These are phyloP conservation scores for Acrocyrtus sp. DNA, from an alignment of 2,888 invertebrate species.

Conservation along the genomic window DNA sequence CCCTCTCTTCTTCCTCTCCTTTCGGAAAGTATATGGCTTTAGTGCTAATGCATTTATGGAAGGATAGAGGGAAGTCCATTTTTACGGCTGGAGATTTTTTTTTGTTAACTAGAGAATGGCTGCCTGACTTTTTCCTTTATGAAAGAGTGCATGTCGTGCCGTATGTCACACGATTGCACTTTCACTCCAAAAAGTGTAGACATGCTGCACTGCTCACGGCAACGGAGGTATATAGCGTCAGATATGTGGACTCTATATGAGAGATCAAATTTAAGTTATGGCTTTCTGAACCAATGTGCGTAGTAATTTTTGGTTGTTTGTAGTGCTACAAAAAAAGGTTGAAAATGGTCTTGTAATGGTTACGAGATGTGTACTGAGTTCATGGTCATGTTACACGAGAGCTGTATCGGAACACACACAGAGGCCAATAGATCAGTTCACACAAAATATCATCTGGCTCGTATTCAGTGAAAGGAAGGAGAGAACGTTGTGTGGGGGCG, in stretches of 20 bases:
- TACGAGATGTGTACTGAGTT: slow-evolving; percentile 41
- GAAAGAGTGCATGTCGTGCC: not conserved
- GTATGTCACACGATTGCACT: slow-evolving; percentile 35
- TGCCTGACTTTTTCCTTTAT: slow-evolving; percentile 19
- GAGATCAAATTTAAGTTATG: slow-evolving; percentile 42
- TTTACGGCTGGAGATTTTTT: slow-evolving; percentile 19
- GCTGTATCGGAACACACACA: not conserved
- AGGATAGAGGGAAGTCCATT: slow-evolving; percentile 36
- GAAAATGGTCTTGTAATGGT: slow-evolving; percentile 43
- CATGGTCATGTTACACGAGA: slow-evolving; percentile 42
- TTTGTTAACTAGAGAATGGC: slow-evolving; percentile 42
- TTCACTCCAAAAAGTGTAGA: too few species aligned
- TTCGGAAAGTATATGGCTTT: too few species aligned
- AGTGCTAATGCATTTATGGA: slow-evolving; percentile 41
- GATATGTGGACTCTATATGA: slow-evolving; percentile 12
- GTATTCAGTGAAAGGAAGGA: too few species aligned
- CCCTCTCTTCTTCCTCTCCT: not conserved
- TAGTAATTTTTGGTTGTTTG: slow-evolving; percentile 12
- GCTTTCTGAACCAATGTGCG: too few species aligned
- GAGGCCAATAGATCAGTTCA: not conserved
- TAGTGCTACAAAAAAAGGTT: slow-evolving; percentile 12
- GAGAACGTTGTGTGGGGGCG: too few species aligned
- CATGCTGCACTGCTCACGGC: too few species aligned
- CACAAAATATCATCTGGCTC: not conserved
- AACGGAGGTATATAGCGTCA: too few species aligned